Conservation (phyloP, 2,797 vertebrate genomes). For the Molossus molossus region DNA sequence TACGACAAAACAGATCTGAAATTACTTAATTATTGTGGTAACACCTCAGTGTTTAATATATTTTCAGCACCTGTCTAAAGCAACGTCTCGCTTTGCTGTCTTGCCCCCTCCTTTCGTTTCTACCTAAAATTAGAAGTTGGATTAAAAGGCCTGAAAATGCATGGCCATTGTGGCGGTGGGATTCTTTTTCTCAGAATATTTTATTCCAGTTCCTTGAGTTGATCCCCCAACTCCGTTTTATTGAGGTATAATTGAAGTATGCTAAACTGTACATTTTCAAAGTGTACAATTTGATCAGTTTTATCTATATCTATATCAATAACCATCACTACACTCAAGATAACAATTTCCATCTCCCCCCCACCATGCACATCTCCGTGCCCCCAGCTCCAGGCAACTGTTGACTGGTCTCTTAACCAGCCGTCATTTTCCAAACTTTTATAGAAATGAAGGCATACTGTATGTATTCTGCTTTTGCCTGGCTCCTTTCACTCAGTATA, state of each 20-base stretch:
- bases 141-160: neutral
- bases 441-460: neutral
- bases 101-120: neutral
- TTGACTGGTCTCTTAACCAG: neutral
- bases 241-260: neutral
- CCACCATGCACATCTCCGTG: neutral
- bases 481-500: neutral
- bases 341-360: neutral
- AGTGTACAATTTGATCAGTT: neutral
- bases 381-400: neutral
- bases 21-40: conserved; percentile 53
- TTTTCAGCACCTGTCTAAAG: conserved; percentile 63
- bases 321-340: neutral
- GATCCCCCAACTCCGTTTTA: neutral
- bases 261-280: neutral
- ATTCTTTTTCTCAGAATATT: neutral
- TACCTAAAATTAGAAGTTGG: conserved; percentile 55
- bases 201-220: conserved; percentile 24
- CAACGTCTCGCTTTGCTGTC: neutral
- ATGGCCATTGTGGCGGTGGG: neutral
- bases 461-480: neutral
- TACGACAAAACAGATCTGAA: conserved; percentile 42
- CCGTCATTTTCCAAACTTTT: neutral
- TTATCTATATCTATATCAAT: neutral
- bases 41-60: conserved; percentile 39